Evolutionary conservation across 2,113 vertebrate species (phyloP).

Genomic region (Pseudorectes ferrugineus): DNA sequence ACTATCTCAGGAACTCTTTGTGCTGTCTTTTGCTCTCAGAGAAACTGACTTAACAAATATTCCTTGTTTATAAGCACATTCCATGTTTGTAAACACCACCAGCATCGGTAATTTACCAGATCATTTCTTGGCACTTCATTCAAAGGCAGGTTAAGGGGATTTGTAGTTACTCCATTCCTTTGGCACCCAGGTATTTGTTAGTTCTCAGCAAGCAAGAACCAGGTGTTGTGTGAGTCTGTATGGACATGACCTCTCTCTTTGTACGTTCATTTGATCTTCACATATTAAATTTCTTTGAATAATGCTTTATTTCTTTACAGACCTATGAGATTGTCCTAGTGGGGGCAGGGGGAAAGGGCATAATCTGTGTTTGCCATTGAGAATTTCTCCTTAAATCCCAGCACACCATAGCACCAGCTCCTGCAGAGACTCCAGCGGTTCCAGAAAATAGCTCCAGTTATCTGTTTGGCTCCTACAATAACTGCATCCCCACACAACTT

Average conservation of each 20-base stretch:
- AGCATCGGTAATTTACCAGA: not conserved
- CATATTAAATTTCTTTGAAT: not conserved
- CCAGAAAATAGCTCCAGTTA: not conserved
- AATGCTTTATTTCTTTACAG: not conserved
- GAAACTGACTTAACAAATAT: not conserved
- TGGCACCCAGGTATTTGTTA: not conserved
- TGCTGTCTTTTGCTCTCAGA: not conserved
- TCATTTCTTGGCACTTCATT: not conserved
- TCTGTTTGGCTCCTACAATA: not conserved
- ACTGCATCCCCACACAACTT: not conserved
- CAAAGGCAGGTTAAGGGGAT: not conserved
- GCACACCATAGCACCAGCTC: not conserved
- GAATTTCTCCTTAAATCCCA: not conserved
- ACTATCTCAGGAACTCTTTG: not conserved
- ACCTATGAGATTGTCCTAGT: not conserved
- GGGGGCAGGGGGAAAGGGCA: too few species aligned
- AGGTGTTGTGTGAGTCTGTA: not conserved
- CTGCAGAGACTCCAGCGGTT: not conserved
- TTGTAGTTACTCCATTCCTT: not conserved
- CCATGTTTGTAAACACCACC: not conserved
- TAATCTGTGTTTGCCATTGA: not conserved
- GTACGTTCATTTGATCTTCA: not conserved
- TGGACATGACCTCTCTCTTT: not conserved
- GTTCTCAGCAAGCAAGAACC: not conserved
- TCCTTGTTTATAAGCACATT: not conserved